A percentile compares a stretch with the other conserved stretches of the same genome.
Evolutionary conservation across 64 coral and sea anemone species (phyloP).

Genomic region (Porites australiensis): DNA sequence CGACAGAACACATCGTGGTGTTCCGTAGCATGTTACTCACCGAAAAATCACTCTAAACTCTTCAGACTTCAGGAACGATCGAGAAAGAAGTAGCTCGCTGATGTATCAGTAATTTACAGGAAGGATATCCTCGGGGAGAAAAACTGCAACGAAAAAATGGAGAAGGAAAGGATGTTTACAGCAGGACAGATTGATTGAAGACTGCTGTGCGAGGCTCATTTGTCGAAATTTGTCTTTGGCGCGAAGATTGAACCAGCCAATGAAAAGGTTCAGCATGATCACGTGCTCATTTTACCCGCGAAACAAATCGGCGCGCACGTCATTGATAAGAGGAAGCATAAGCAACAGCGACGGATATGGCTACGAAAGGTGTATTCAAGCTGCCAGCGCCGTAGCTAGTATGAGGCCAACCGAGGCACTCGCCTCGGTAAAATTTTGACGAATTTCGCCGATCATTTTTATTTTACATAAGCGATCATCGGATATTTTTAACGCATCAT

Average conservation of each 20-base stretch:
- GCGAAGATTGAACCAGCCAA: constrained; percentile 4
- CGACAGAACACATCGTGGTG: not conserved
- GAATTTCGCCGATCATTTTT: too few relatives aligned
- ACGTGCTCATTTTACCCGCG: not conserved
- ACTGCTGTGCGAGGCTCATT: not conserved
- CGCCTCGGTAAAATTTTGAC: too few relatives aligned
- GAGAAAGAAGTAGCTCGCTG: not conserved
- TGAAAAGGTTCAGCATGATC: not conserved
- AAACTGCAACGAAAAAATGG: not conserved
- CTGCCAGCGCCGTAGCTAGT: too few relatives aligned
- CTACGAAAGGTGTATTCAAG: too few relatives aligned
- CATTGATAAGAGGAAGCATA: too few relatives aligned
- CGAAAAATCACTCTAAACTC: not conserved
- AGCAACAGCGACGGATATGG: too few relatives aligned
- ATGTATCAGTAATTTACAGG: not conserved
- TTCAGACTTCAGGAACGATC: not conserved
- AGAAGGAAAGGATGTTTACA: not conserved
- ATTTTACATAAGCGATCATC: too few relatives aligned
- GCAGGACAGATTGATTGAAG: too few relatives aligned
- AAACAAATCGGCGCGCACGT: not conserved
- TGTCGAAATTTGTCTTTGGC: not conserved
- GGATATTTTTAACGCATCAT: too few relatives aligned
- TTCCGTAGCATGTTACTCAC: not conserved
- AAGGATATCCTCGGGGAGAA: not conserved
- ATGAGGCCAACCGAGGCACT: too few relatives aligned